A percentile compares a stretch with the other conserved stretches of the same genome.
These are phyloP conservation scores for Donacobius atricapilla DNA, from an alignment of 2,113 vertebrate genomes.

Conservation along the genomic window DNA sequence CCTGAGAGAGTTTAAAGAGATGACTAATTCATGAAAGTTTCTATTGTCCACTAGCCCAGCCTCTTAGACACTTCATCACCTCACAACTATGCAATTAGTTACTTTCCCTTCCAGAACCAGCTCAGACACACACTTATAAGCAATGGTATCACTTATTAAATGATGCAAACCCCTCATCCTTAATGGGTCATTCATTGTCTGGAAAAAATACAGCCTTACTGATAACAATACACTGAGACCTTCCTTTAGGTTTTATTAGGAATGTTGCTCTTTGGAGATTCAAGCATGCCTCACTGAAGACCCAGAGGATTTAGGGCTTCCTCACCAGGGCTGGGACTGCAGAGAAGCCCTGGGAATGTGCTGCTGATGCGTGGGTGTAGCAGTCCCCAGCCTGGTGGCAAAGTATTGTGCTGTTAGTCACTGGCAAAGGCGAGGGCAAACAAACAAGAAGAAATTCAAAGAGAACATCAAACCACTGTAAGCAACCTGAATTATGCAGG, in stretches of 20 bases:
- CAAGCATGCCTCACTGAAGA: background rate
- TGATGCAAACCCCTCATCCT: background rate
- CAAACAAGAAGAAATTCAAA: slow-evolving; percentile 17
- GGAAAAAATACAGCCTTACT: background rate
- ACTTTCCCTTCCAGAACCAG: background rate
- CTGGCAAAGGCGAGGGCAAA: background rate
- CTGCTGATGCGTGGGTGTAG: background rate
- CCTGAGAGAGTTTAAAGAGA: background rate
- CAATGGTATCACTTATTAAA: background rate
- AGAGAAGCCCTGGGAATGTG: background rate
- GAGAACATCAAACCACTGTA: background rate
- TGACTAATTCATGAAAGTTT: background rate
- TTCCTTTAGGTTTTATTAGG: background rate
- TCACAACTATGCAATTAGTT: background rate
- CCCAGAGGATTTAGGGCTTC: background rate
- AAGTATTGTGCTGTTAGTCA: background rate
- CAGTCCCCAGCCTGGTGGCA: background rate
- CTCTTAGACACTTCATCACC: background rate
- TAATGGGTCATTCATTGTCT: background rate
- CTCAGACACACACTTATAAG: background rate
- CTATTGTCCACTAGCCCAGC: background rate
- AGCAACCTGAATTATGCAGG: slow-evolving; percentile 43
- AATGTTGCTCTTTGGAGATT: background rate
- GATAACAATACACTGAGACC: background rate
- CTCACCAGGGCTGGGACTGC: background rate